Percentiles rank a stretch among this genome's conserved stretches.
Evolutionary conservation across 2,113 vertebrate genomes (phyloP).

Genomic region (Leiothrix lutea): DNA sequence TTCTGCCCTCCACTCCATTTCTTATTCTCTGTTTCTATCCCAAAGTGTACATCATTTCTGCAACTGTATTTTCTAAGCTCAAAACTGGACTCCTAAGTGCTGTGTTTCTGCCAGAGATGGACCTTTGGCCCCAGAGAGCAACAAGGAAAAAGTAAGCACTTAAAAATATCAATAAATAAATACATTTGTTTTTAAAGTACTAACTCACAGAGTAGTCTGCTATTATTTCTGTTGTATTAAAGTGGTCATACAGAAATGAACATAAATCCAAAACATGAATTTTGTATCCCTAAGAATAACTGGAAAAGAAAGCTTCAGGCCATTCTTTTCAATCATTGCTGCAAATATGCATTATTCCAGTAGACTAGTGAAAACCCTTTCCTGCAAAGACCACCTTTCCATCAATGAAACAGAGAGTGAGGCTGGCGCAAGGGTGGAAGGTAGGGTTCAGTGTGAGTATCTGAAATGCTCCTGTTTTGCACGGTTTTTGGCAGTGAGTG

Average conservation of each 20-base stretch:
- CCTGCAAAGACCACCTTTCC: neutral
- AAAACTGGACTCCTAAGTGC: neutral
- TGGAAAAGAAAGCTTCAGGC: neutral
- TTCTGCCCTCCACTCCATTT: neutral
- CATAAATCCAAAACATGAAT: neutral
- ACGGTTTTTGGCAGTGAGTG: rapidly evolving
- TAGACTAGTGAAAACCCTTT: neutral
- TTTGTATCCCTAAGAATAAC: neutral
- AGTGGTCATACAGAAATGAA: neutral
- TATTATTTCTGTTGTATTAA: neutral
- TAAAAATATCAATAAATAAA: neutral
- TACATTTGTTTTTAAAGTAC: neutral
- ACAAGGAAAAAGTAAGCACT: neutral
- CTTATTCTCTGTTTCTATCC: neutral
- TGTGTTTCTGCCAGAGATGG: neutral
- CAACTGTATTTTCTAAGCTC: neutral
- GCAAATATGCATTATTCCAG: neutral
- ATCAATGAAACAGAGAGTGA: neutral
- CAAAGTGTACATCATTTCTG: neutral
- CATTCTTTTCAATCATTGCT: neutral
- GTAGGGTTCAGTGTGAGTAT: neutral
- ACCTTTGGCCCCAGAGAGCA: neutral
- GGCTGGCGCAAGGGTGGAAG: neutral
- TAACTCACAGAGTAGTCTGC: neutral
- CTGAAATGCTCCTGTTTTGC: neutral